Base-by-base conservation (phyloP, 2,797 vertebrate species). In the Chiroxiphia lanceolata region DNA sequence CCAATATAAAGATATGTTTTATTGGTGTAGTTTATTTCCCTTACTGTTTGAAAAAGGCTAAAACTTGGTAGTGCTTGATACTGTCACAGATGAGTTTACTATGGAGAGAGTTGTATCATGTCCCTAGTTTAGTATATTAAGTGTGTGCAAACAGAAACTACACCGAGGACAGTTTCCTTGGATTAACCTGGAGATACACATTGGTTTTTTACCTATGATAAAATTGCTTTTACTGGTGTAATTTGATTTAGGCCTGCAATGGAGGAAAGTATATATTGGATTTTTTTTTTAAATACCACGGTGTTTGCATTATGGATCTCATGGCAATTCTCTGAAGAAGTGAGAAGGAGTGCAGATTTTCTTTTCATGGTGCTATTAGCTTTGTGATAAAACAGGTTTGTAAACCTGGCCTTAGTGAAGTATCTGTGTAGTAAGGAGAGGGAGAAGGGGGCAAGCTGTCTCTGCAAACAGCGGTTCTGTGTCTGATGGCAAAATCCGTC, bases 351-450 rank as follows among this genome's bases (percentile, higher is more conserved):
- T 11, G 34, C 22, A 68, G 11, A 14, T 83, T 93, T 93, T 85
- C 13, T 75, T 90, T 83, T 81, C 15, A 4, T 42, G 2, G 7
- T 65, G 26, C 47, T 34, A 11, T 23, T n/a, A 72, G 68, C 26
- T 51, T 9, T 9, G 11, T 47, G 44, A 57, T 69, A 51, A 72
- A 50, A 27, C 8, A 36, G 23, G 6, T 67, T 79, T 90, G 59
- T 54, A 77, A 69, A 72, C 15, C 69, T 70, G 44, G 20, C 25
- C 33, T 75, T 38, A 48, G 27, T 57, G 61, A 85, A 81, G 47
- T 70, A 80, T 94, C 75, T 96, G 75, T 87, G 72, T 72, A 13
- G n/a, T 91, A 87, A 83, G 82, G 40, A 91, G 85, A 89, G 47
- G 69, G 69, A 82, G 68, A 89, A 16, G 22, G 48, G 78, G 40